Conservation (phyloP, 2,888 invertebrate genomes). For the Polia nebulosa region DNA sequence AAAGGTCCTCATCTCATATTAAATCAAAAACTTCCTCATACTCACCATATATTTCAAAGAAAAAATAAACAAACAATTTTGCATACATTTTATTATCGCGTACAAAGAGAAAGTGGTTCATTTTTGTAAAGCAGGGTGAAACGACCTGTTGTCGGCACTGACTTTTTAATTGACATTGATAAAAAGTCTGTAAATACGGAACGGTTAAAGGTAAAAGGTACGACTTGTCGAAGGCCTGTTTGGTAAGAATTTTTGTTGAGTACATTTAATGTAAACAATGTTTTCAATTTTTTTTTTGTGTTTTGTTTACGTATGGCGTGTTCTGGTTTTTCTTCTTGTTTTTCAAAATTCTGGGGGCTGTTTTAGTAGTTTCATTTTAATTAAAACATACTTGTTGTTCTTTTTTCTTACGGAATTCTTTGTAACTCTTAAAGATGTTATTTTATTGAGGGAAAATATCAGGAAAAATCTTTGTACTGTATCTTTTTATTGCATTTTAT, state of each 20-base stretch:
- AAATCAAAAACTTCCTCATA: constrained; percentile 6
- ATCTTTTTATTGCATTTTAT: constrained; percentile 27
- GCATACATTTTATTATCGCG: constrained; percentile 38
- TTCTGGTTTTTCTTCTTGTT: not conserved
- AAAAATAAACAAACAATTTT: constrained; percentile 40
- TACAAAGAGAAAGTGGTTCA: constrained; percentile 75
- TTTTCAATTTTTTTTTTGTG: constrained; percentile 14
- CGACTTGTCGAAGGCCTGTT: constrained; percentile 52
- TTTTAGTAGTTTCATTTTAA: not conserved
- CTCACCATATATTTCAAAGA: not conserved
- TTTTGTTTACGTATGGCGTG: constrained; percentile 33
- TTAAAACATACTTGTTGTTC: too few species aligned
- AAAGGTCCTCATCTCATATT: too few species aligned
- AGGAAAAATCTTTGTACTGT: constrained; percentile 11
- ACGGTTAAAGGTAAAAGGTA: constrained; percentile 72
- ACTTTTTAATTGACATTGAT: constrained; percentile 82
- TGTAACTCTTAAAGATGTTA: not conserved
- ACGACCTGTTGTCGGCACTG: constrained; percentile 74
- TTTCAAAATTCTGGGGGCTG: not conserved
- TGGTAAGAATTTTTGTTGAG: constrained; percentile 54
- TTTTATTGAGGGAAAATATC: constrained; percentile 32
- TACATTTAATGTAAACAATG: constrained; percentile 48
- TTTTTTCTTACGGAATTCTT: too few species aligned
- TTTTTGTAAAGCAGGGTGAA: constrained; percentile 65
- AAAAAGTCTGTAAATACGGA: constrained; percentile 69